phyloP scores from a whole-genome alignment of 1,140 invertebrate species.

The Drepana arcuata region DNA sequence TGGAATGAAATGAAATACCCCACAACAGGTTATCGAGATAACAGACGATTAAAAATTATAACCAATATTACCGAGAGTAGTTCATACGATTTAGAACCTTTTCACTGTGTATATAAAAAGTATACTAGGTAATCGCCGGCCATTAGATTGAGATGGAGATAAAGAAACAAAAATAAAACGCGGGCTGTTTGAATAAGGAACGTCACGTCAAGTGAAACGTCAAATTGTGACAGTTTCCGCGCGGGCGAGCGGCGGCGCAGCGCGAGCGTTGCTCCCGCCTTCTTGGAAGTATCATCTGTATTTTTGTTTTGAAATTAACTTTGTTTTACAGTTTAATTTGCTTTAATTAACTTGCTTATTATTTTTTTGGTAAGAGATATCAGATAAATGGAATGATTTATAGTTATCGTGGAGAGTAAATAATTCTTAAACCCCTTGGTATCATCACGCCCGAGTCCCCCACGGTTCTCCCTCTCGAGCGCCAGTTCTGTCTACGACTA shows the following conservation, averaged over 20 bases:
- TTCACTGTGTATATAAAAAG: slow-evolving; percentile 31
- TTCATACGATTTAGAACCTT: slow-evolving; percentile 37
- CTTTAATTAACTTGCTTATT: slow-evolving; percentile 14
- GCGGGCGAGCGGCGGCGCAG: slow-evolving; percentile 32
- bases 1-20: slow-evolving; percentile 56
- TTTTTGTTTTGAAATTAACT: slow-evolving; percentile 24
- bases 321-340: slow-evolving; percentile 39
- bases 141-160: slow-evolving; percentile 47
- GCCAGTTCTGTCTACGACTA: no score
- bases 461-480: no score
- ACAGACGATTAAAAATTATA: slow-evolving; percentile 53
- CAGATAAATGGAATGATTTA: no score
- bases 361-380: no score
- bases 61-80: slow-evolving; percentile 26
- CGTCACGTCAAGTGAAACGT: slow-evolving; percentile 65
- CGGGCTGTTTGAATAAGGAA: slow-evolving; percentile 60
- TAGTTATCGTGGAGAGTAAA: no score
- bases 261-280: slow-evolving; percentile 39
- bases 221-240: slow-evolving; percentile 67
- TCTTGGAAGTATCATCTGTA: slow-evolving; percentile 51
- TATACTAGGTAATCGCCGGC: slow-evolving; percentile 27
- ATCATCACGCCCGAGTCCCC: no score
- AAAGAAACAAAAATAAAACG: slow-evolving; percentile 60
- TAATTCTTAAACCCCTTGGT: no score
- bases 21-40: slow-evolving; percentile 61